Evolutionary conservation across 1,140 invertebrate species (phyloP), one percentile per base, ranked within the genome.

Genomic region (Pseudomyrmex gracilis): DNA sequence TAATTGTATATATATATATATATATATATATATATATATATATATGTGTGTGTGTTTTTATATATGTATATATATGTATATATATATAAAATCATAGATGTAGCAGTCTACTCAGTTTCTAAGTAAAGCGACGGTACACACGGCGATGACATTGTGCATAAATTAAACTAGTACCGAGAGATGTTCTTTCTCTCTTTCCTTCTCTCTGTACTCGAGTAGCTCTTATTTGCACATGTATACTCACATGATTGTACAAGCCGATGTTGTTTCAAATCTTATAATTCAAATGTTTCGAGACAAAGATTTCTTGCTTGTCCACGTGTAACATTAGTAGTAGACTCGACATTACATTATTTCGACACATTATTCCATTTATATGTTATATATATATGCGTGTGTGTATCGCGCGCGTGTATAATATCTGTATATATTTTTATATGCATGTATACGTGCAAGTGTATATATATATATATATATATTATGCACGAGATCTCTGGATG

Each of bases 401-500:
- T 34, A 34, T 34, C 34, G 5, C 34, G 34, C 34, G 34, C 34
- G 34, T 34, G 34, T 34, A 34, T 34, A 34, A 34, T 34, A 34
- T 34, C 34, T 34, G 55, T 67, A 51, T 61, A 58, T 86, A 8
- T 61, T 71, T 58, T 61, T 61, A 80, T 77, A 87, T 70, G 49
- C 20, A 66, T 74, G 67, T 45, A 22, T 76, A 51, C 73, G 70
- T 78, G 78, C 80, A 82, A 63, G 64, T 68, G 61, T 73, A 85
- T 73, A 82, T 77, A 90, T 85, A 64, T 73, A 85, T 71, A 82
- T 77, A 90, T 85, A 77, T 85, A 87, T 90, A 90, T 91, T 92
- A 93, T 92, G 90, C 92, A 93, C 91, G 92, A 93, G 93, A 93
- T 93, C 92, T 92, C 88, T 91, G 85, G 77, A 77, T 91, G 85